Evolutionary conservation across 2,113 vertebrate species (phyloP).

Genomic region (Tetraodon nigroviridis): DNA sequence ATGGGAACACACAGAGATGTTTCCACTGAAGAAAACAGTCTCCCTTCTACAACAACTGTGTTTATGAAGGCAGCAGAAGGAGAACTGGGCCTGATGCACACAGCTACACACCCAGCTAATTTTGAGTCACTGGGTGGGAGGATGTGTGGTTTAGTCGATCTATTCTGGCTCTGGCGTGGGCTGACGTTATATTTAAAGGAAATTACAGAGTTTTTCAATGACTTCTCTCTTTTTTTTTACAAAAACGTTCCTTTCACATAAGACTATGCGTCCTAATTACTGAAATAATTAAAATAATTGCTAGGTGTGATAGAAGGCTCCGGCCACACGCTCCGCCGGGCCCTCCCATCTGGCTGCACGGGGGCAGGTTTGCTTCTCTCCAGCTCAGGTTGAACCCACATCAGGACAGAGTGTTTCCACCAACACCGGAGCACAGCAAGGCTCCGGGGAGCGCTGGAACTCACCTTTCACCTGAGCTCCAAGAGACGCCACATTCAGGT

Average conservation of each 20-base stretch:
- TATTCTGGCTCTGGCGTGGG: constrained; percentile 46
- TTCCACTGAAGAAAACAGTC: no score
- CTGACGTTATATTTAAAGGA: constrained; percentile 51
- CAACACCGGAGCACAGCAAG: background rate
- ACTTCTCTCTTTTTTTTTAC: no score
- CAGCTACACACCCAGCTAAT: constrained; percentile 19
- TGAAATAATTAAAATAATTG: background rate
- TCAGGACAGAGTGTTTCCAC: background rate
- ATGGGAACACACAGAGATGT: no score
- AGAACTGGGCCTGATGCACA: constrained; percentile 20
- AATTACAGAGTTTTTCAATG: constrained; percentile 3
- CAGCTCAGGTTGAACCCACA: background rate
- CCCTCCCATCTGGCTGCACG: background rate
- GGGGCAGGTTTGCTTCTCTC: no score
- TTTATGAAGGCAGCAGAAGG: background rate
- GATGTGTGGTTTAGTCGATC: constrained; percentile 45
- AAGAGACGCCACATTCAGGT: constrained; percentile 58
- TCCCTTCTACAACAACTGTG: background rate
- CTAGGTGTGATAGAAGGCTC: background rate
- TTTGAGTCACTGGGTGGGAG: constrained; percentile 36
- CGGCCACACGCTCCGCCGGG: background rate
- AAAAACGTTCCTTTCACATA: constrained; percentile 30
- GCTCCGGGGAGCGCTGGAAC: background rate
- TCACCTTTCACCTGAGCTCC: constrained; percentile 68
- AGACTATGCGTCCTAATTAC: constrained; percentile 30